A percentile compares a stretch with the other conserved stretches of the same genome.
Conservation (phyloP, 2,113 vertebrate genomes). For the Salminus brasiliensis region DNA sequence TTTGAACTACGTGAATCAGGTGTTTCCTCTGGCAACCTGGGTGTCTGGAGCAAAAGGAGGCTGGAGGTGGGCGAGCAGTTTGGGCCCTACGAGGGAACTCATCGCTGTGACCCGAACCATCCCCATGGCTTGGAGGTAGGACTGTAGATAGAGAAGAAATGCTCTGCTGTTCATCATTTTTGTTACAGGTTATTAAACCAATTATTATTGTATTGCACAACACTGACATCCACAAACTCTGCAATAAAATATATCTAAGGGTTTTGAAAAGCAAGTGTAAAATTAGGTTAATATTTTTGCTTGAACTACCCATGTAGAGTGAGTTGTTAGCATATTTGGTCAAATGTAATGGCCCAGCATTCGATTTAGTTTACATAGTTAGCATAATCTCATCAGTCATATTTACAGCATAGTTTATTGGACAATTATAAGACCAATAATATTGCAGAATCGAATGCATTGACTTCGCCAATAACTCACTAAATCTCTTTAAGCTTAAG, state of each 20-base stretch:
- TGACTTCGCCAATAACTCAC: neutral
- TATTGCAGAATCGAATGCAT: neutral
- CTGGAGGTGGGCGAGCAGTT: slow-evolving; percentile 88
- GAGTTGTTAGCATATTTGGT: neutral
- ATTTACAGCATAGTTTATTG: slow-evolving; percentile 33
- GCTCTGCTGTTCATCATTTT: neutral
- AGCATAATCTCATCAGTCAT: slow-evolving; percentile 45
- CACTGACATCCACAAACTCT: neutral
- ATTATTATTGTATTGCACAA: neutral
- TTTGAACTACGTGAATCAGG: slow-evolving; percentile 92
- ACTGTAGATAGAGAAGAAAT: slow-evolving; percentile 3
- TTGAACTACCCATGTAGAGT: too few relatives aligned
- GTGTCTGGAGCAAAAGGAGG: slow-evolving; percentile 91
- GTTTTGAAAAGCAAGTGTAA: too few relatives aligned
- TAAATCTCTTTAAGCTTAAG: too few relatives aligned
- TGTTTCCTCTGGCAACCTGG: slow-evolving; percentile 80
- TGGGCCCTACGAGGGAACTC: slow-evolving; percentile 90
- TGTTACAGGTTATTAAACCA: neutral
- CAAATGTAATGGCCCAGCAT: slow-evolving; percentile 9
- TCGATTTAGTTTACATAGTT: neutral
- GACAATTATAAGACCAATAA: slow-evolving; percentile 37
- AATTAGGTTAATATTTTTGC: too few relatives aligned
- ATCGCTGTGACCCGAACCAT: slow-evolving; percentile 77
- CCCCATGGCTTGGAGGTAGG: slow-evolving; percentile 94
- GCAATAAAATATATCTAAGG: neutral